Evolutionary conservation across 2,888 invertebrate species (phyloP).

Genomic region (Camptogramma bilineatum): DNA sequence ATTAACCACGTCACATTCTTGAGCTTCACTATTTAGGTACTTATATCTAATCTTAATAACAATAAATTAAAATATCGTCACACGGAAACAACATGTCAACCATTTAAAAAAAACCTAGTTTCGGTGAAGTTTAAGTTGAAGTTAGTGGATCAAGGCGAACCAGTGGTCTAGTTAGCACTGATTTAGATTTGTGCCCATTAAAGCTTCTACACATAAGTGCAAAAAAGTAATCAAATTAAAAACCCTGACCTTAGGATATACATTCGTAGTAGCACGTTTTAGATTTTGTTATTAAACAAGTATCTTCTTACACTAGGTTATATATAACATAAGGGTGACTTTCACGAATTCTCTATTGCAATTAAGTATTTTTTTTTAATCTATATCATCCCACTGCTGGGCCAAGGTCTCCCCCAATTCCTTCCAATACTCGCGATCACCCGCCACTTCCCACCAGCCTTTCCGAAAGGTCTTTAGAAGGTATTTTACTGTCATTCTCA

Average conservation of each 20-base stretch:
- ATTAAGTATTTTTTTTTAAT: no score
- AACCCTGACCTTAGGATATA: background rate
- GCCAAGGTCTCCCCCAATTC: no score
- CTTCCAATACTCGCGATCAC: no score
- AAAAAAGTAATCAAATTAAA: background rate
- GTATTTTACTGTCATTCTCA: no score
- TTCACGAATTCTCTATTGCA: no score
- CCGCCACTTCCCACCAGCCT: no score
- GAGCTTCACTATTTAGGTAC: background rate
- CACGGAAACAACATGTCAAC: conserved; percentile 9
- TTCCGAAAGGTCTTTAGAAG: no score
- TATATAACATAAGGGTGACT: no score
- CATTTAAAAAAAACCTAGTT: conserved; percentile 3
- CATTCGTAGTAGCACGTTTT: background rate
- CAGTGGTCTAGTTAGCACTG: conserved; percentile 5
- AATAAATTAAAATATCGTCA: conserved; percentile 4
- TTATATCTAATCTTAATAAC: background rate
- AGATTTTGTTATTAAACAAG: background rate
- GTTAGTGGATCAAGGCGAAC: conserved; percentile 21
- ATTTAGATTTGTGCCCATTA: background rate
- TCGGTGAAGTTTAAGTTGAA: conserved; percentile 15
- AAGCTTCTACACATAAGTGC: background rate
- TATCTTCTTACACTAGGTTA: background rate
- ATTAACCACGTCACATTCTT: background rate
- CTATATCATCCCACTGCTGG: no score